Base-by-base conservation (phyloP, 2,113 vertebrate genomes). In the Aspiorhynchus laticeps region DNA sequence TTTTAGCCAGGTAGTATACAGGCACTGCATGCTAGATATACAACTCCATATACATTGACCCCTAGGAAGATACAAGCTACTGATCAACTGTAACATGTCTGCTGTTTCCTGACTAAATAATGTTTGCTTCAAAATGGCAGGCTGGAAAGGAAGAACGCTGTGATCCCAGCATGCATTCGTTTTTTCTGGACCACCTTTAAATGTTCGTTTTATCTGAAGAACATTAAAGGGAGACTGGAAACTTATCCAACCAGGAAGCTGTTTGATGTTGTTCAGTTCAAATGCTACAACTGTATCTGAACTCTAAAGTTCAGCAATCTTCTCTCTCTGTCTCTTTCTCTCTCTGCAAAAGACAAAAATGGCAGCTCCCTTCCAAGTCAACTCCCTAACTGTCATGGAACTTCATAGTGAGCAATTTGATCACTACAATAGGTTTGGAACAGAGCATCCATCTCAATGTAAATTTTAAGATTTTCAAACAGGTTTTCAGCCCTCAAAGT, bases 221-320 rank as follows among this genome's bases (percentile, higher is more conserved):
- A 84, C 88, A 87, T 89, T 87, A 92, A 88, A 89, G 86, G 21
- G 48, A 76, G 33, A 26, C 51, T 73, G 84, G 26, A 59, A 71
- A 90, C 89, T 88, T 88, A 88, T 91, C 90, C 78, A 53, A 87
- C 87, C 83, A 93, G 90, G 91, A 93, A 92, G 90, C 91, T 73
- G 89, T 94, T 93, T 94, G 93, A 94, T 93, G 90, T 90, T 15
- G 26, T 67, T 43, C 74, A 87, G 89, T 91, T 92, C 91, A 90
- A 93, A 90, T 90, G 90, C 86, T 92, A 80, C 14, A 79, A 78
- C 75, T 77, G 41, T 59, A 56, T 85, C 77, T 74, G 21, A 9
- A 69, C 31, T 83, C 41, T 46, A 65, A 12, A 31, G 38, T 84
- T 51, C 63, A 71, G 81, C 81, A 85, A 15, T 17, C 8, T 28